Evolutionary conservation across 2,888 invertebrate species (phyloP).

Genomic region (Tyria jacobaeae): DNA sequence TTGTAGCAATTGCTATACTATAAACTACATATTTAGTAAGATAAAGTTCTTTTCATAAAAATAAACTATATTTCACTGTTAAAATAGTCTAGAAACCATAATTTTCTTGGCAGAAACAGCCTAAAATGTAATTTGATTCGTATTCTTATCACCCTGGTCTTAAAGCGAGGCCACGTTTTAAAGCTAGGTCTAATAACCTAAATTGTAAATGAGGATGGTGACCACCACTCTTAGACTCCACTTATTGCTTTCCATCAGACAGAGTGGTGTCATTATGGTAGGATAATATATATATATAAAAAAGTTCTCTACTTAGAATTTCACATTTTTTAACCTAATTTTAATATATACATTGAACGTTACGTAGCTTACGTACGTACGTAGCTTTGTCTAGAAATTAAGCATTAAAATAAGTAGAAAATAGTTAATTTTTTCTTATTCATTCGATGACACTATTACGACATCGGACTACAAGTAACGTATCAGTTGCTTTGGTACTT

Average conservation of each 20-base stretch:
- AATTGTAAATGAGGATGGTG: conserved; percentile 33
- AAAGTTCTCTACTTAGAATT: conserved; percentile 34
- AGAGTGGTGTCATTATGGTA: no score
- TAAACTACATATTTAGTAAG: no score
- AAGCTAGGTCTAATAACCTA: conserved; percentile 16
- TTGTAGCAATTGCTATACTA: no score
- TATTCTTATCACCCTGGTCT: conserved; percentile 6
- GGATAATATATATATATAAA: no score
- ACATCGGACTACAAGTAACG: no score
- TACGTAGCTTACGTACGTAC: no score
- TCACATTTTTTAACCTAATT: conserved; percentile 29
- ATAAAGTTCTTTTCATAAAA: background rate
- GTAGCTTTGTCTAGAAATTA: no score
- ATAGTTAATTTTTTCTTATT: no score
- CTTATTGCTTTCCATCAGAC: no score
- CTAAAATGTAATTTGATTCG: background rate
- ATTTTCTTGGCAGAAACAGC: background rate
- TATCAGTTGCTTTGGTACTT: background rate
- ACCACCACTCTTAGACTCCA: no score
- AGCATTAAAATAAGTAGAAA: no score
- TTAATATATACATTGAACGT: conserved; percentile 30
- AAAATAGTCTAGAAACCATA: background rate
- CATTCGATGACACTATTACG: no score
- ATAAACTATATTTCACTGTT: background rate
- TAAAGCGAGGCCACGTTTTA: conserved; percentile 3